phyloP scores from a whole-genome alignment of 2,113 vertebrate genomes.

The Mustela lutreola region DNA sequence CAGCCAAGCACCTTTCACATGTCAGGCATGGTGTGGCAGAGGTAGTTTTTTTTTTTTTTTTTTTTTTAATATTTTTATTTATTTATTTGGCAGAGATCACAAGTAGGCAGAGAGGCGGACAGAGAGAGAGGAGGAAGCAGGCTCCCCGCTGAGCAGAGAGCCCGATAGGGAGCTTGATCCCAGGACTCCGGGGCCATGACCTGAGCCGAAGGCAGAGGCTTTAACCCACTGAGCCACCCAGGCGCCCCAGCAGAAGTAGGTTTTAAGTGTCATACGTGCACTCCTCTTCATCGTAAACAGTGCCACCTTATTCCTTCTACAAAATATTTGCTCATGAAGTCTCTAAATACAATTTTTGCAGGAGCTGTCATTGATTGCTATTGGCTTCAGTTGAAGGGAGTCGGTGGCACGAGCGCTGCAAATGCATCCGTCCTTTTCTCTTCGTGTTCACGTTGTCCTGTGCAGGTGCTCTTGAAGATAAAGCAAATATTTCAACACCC shows the following conservation, averaged over 20 bases:
- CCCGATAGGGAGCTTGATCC: too few relatives aligned
- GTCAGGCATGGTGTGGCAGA: neutral
- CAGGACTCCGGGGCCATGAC: too few relatives aligned
- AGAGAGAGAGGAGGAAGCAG: too few relatives aligned
- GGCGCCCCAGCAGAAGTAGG: neutral
- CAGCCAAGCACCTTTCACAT: neutral
- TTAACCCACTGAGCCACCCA: too few relatives aligned
- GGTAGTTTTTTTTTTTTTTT: neutral
- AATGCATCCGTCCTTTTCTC: neutral
- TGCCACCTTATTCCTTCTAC: neutral
- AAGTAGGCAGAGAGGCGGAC: too few relatives aligned
- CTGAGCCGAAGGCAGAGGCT: too few relatives aligned
- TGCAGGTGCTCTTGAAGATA: conserved; percentile 23
- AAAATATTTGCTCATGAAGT: conserved; percentile 59
- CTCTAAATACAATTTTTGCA: neutral
- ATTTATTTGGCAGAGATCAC: too few relatives aligned
- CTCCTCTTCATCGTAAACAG: neutral
- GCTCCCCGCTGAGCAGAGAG: too few relatives aligned
- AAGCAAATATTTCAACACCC: conserved; percentile 39
- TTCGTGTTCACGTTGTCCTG: neutral
- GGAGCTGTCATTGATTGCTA: conserved; percentile 26
- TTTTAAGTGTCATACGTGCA: neutral
- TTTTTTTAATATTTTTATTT: too few relatives aligned
- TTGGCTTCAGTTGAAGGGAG: neutral
- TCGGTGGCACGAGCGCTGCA: rapidly evolving